A percentile compares a stretch with the other conserved stretches of the same genome.
Evolutionary conservation across 2,797 vertebrate genomes (phyloP).

Genomic region (Schizopygopsis malacanthus): DNA sequence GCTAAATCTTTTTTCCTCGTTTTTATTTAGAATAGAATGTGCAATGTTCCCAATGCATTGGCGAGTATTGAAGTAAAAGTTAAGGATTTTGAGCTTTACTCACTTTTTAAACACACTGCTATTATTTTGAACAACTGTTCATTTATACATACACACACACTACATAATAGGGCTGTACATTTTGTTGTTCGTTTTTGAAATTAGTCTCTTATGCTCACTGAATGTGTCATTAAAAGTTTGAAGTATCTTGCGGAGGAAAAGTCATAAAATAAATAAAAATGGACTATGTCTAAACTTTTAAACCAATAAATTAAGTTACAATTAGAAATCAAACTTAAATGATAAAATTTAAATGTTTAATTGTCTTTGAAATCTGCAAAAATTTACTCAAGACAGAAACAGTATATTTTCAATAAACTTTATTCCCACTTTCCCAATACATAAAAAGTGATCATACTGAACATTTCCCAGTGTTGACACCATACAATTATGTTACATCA

Average conservation of each 20-base stretch:
- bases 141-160: too few relatives aligned
- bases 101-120: too few relatives aligned
- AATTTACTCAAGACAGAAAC: not conserved
- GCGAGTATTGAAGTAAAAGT: too few relatives aligned
- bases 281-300: not conserved
- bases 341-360: not conserved
- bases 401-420: slow-evolving; percentile 74
- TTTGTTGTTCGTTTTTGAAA: not conserved
- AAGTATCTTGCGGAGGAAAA: too few relatives aligned
- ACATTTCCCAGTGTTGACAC: slow-evolving; percentile 78
- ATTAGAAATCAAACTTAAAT: not conserved
- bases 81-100: too few relatives aligned
- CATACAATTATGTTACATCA: slow-evolving; percentile 72
- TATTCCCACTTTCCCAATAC: slow-evolving; percentile 76
- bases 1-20: too few relatives aligned
- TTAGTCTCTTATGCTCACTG: not conserved
- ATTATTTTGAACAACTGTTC: too few relatives aligned
- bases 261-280: too few relatives aligned
- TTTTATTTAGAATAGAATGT: too few relatives aligned
- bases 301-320: not conserved
- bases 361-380: not conserved
- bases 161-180: too few relatives aligned
- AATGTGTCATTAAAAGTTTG: not conserved
- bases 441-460: slow-evolving; percentile 81
- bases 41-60: too few relatives aligned